A percentile compares a stretch with the other conserved stretches of the same genome.
Evolutionary conservation across 2,113 vertebrate genomes (phyloP).

Genomic region (Riparia riparia): DNA sequence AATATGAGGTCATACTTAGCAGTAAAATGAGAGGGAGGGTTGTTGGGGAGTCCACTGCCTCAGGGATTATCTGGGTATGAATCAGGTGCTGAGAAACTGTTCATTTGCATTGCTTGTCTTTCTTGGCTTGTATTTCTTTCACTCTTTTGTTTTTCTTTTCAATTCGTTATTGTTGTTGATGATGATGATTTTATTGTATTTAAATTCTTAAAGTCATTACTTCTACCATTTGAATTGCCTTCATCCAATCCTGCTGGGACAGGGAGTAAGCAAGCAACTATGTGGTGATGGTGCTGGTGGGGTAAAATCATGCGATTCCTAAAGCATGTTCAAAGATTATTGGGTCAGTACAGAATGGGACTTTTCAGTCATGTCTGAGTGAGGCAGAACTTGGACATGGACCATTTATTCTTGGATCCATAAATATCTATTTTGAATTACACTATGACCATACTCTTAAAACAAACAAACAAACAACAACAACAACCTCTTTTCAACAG

Average conservation of each 20-base stretch:
- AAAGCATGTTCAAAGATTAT: background rate
- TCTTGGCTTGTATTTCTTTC: background rate
- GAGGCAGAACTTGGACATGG: background rate
- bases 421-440: background rate
- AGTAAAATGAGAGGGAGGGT: background rate
- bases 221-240: rapidly evolving
- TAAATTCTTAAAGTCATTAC: background rate
- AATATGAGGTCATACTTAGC: background rate
- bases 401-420: background rate
- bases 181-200: background rate
- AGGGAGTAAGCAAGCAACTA: background rate
- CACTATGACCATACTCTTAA: rapidly evolving
- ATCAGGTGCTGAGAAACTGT: background rate
- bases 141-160: background rate
- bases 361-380: background rate
- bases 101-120: background rate
- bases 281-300: background rate
- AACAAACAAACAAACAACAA: too few species aligned
- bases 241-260: background rate
- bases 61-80: background rate
- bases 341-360: rapidly evolving
- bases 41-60: background rate
- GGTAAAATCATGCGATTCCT: background rate
- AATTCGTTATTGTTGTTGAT: background rate
- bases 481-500: background rate